Evolutionary conservation across 37 sponge, comb jelly and placozoan species (phyloP).

Genomic region (Spongilla lacustris): DNA sequence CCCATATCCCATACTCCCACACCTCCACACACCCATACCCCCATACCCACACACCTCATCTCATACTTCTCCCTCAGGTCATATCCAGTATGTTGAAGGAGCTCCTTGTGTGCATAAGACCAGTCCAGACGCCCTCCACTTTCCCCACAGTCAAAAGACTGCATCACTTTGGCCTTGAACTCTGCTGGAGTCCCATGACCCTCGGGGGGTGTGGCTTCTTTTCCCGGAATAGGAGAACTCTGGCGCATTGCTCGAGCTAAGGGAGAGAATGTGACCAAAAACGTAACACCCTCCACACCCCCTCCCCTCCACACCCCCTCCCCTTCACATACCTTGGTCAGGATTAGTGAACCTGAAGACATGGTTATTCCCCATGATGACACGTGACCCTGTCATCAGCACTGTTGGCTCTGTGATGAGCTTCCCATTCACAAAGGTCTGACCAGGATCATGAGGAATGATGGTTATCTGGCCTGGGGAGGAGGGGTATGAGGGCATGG

Average conservation of each 20-base stretch:
- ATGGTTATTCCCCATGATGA: slow-evolving; percentile 93
- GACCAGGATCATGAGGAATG: slow-evolving; percentile 40
- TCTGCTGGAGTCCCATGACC: too few relatives aligned
- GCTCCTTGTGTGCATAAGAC: slow-evolving; percentile 84
- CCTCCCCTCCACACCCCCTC: too few relatives aligned
- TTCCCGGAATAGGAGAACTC: neutral
- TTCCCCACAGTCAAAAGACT: neutral
- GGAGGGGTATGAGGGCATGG: neutral
- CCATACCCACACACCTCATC: slow-evolving; percentile 23
- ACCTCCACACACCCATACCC: too few relatives aligned
- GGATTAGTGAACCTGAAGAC: slow-evolving; percentile 93
- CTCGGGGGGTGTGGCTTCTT: too few relatives aligned
- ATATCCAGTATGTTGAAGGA: slow-evolving; percentile 76
- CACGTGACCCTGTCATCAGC: slow-evolving; percentile 78
- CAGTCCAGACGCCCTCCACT: slow-evolving; percentile 52
- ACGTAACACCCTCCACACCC: too few relatives aligned
- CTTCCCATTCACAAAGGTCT: slow-evolving; percentile 82
- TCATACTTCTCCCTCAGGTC: slow-evolving; percentile 65
- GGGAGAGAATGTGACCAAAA: neutral
- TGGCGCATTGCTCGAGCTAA: slow-evolving; percentile 9
- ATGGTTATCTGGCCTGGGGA: slow-evolving; percentile 46
- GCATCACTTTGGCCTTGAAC: too few relatives aligned
- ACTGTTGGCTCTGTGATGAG: slow-evolving; percentile 51
- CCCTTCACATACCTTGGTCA: slow-evolving; percentile 45
- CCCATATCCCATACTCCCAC: too few relatives aligned